A percentile compares a stretch with the other conserved stretches of the same genome.
These are phyloP conservation scores for Pterophyllum scalare DNA, from an alignment of 2,113 vertebrate genomes.

Conservation along the genomic window DNA sequence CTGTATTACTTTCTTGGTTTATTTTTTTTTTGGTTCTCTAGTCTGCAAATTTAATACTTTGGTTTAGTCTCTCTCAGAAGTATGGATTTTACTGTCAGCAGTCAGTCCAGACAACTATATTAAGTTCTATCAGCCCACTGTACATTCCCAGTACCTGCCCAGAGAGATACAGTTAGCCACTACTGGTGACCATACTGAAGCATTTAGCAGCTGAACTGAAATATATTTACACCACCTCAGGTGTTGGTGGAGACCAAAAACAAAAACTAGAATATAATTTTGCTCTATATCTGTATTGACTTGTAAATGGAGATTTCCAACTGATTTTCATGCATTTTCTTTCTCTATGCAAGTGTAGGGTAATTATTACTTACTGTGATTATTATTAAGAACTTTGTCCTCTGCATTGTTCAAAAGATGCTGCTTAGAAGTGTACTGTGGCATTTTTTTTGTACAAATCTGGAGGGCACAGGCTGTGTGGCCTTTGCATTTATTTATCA, in stretches of 20 bases:
- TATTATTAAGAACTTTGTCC: too few relatives aligned
- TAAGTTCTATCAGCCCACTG: neutral
- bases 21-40: neutral
- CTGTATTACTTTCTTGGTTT: too few relatives aligned
- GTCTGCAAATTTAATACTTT: neutral
- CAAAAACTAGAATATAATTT: neutral
- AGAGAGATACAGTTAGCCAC: neutral
- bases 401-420: too few relatives aligned
- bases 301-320: neutral
- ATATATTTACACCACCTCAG: neutral
- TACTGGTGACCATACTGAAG: neutral
- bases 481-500: too few relatives aligned
- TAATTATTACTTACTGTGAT: neutral
- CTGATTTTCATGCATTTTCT: neutral
- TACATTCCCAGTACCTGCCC: neutral
- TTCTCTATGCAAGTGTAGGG: neutral
- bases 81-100: neutral
- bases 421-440: neutral
- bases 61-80: neutral
- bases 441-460: neutral
- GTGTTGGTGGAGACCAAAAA: neutral
- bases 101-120: neutral
- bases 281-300: neutral
- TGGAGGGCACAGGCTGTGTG: too few relatives aligned
- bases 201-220: neutral